Base-by-base conservation (phyloP, 2,113 vertebrate genomes). In the Desmodus rotundus region DNA sequence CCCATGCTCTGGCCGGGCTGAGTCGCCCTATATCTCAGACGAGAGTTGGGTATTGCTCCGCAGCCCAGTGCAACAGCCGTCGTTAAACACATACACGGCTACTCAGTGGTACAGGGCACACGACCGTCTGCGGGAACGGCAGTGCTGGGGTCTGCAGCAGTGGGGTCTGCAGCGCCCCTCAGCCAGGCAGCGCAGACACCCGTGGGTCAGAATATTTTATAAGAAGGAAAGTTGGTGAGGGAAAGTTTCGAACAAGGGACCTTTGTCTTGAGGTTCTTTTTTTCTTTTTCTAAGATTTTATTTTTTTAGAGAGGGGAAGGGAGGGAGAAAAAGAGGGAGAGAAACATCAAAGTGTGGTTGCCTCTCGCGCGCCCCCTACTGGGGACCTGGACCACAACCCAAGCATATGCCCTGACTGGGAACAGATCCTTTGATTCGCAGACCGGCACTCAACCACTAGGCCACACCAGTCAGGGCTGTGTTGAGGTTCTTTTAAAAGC, bases 11-110 rank as follows among this genome's bases (percentile, higher is more conserved):
- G 43, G 52, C 31, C 56, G 47, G 81, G 41, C 47, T 52, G 43
- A 7, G 68, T 89, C 0, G 11, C 81, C 56, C 41, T 45, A 56
- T 31, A 38, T 78, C 89, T 73, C 63, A 94, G 87, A 96, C 91
- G 83, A 89, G 47, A 96, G 58, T 50, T 94, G 94, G 68, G 92
- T 80, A 89, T 73, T 86, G 6, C 74, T 33, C 77, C 33, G 74
- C 54, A 87, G 19, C 63, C 87, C 74, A 47, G 93, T 89, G 83
- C 84, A 86, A 82, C 67, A 19, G 61, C 77, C 73, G 20, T 83
- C 61, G n/a, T 97, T 93, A 94, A 97, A 70, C 12, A 68, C 26
- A 33, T 56, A 31, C 7, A 13, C 52, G 54, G 76, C 33, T 89
- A 20, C 63, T n/a, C 9, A 22, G 45, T 50, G 45, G 58, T 15